phyloP scores from a whole-genome alignment of 1,140 invertebrate species.

The Euwallacea fornicatus region DNA sequence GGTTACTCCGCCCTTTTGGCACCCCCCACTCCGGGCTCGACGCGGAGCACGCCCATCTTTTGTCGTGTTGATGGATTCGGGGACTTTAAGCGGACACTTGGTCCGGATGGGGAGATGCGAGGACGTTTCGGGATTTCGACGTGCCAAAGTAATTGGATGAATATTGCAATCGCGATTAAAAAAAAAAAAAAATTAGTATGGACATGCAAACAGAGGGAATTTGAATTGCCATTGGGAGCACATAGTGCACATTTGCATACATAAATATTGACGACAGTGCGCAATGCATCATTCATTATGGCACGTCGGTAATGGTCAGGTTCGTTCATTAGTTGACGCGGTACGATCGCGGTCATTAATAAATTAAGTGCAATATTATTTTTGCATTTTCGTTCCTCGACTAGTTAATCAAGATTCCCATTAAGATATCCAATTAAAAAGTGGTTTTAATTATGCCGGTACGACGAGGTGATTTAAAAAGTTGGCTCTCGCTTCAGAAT shows the following conservation, averaged over 20 bases:
- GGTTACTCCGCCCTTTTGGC: not conserved
- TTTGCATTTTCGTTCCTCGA: conserved; percentile 18
- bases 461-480: conserved; percentile 12
- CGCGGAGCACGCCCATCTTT: not conserved
- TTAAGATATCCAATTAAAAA: conserved; percentile 31
- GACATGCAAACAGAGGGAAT: too few relatives aligned
- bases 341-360: conserved; percentile 14
- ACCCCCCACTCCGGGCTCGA: not conserved
- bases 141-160: too few relatives aligned
- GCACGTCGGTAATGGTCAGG: not conserved
- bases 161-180: too few relatives aligned
- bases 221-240: too few relatives aligned
- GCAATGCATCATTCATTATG: conserved; percentile 19
- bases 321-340: conserved; percentile 10
- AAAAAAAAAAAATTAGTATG: too few relatives aligned
- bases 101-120: too few relatives aligned
- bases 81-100: not conserved
- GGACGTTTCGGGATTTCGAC: too few relatives aligned
- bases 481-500: conserved; percentile 1
- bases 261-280: too few relatives aligned
- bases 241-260: too few relatives aligned
- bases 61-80: not conserved
- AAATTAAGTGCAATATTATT: conserved; percentile 32
- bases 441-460: conserved; percentile 28
- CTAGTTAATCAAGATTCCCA: conserved; percentile 30